These are phyloP conservation scores for Leucosticte australis DNA, from an alignment of 2,113 vertebrate genomes.

Conservation along the genomic window DNA sequence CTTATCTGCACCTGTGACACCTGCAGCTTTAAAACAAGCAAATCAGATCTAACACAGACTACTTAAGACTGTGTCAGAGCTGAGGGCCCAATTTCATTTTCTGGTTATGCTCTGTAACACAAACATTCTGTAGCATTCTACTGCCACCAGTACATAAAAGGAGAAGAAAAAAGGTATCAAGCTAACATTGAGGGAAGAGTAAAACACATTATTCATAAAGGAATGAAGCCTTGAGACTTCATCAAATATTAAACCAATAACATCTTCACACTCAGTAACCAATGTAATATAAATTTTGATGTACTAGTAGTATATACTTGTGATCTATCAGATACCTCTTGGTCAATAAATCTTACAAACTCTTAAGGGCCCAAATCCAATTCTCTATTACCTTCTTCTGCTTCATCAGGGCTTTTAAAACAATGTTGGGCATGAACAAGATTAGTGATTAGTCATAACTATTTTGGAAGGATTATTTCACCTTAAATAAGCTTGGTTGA, in stretches of 20 bases:
- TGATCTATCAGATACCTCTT: not conserved
- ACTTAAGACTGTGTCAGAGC: not conserved
- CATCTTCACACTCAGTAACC: not conserved
- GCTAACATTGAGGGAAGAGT: not conserved
- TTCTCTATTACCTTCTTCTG: not conserved
- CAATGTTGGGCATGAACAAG: not conserved
- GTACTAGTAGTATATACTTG: not conserved
- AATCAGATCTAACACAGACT: not conserved
- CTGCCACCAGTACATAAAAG: not conserved
- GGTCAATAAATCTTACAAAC: not conserved
- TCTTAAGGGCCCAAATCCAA: not conserved
- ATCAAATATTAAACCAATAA: not conserved
- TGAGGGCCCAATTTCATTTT: not conserved
- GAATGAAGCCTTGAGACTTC: not conserved
- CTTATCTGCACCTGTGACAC: not conserved
- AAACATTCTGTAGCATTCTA: not conserved
- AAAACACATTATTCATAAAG: not conserved
- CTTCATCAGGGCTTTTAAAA: not conserved
- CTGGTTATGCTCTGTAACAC: not conserved
- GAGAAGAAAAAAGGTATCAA: not conserved
- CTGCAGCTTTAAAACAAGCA: not conserved
- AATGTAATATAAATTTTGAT: not conserved
- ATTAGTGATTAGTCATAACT: not conserved
- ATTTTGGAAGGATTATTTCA: not conserved
- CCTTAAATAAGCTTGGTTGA: not conserved